A percentile compares a stretch with the other conserved stretches of the same genome.
Evolutionary conservation across 2,797 vertebrate genomes (phyloP).

Genomic region (Fratercula arctica): DNA sequence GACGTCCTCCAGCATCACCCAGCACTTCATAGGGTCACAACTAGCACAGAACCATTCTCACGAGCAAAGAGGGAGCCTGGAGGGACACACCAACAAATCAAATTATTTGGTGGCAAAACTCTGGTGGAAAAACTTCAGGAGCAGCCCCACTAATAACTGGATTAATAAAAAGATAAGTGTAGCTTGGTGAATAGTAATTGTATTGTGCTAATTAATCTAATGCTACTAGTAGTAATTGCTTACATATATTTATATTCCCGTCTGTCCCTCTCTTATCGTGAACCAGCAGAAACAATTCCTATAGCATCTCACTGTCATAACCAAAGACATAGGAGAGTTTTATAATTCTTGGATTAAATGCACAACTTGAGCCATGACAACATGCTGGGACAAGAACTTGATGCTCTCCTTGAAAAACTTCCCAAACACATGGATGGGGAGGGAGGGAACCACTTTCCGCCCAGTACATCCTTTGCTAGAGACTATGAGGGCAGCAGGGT

Average conservation of each 20-base stretch:
- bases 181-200: neutral
- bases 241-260: neutral
- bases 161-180: neutral
- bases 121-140: neutral
- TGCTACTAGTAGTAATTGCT: neutral
- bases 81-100: neutral
- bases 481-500: neutral
- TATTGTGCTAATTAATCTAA: neutral
- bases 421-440: neutral
- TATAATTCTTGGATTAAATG: neutral
- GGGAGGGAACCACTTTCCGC: neutral
- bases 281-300: neutral
- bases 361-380: neutral
- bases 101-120: neutral
- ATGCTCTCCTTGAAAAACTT: neutral
- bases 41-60: neutral
- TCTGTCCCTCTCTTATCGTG: neutral
- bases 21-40: neutral
- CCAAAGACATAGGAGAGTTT: neutral
- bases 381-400: fast-evolving
- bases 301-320: neutral
- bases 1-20: neutral
- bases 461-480: neutral
- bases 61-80: neutral
- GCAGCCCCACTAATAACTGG: neutral